These are phyloP conservation scores for Amphilophus citrinellus DNA, from an alignment of 2,113 vertebrate genomes.

Conservation along the genomic window DNA sequence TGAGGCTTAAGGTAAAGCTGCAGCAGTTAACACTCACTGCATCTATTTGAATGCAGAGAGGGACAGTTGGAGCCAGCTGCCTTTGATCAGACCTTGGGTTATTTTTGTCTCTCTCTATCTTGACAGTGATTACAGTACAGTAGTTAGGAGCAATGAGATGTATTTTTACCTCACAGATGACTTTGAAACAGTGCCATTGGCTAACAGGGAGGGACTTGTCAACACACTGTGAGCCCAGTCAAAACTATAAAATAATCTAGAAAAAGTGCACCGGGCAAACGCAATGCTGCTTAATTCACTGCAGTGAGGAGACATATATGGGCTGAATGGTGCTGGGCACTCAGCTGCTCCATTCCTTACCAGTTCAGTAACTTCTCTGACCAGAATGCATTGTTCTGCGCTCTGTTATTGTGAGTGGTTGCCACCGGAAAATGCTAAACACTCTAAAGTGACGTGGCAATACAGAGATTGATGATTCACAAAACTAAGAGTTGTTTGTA, in stretches of 20 bases:
- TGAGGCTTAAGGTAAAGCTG: background rate
- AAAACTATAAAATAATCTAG: background rate
- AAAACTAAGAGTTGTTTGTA: too few species aligned
- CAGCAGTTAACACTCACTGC: slow-evolving; percentile 8
- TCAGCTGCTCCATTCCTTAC: background rate
- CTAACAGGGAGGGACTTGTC: background rate
- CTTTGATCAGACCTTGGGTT: slow-evolving; percentile 45
- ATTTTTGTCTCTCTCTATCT: slow-evolving; percentile 34
- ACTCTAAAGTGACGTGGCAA: too few species aligned
- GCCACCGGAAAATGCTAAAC: too few species aligned
- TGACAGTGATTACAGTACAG: slow-evolving; percentile 15
- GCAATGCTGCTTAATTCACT: background rate
- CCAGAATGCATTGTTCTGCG: too few species aligned
- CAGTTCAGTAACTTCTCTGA: too few species aligned
- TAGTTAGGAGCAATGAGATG: slow-evolving; percentile 1
- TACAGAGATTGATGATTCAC: too few species aligned
- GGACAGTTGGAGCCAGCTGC: slow-evolving; percentile 34
- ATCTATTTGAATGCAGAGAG: slow-evolving; percentile 29
- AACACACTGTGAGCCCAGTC: background rate
- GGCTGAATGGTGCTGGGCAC: background rate
- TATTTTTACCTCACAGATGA: slow-evolving; percentile 19
- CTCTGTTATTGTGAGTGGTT: too few species aligned
- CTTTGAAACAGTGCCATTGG: slow-evolving; percentile 6
- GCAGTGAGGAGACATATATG: too few species aligned
- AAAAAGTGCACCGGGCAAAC: background rate